Base-by-base conservation (phyloP, 23 tunicate species). In the Ascidia mentula region DNA sequence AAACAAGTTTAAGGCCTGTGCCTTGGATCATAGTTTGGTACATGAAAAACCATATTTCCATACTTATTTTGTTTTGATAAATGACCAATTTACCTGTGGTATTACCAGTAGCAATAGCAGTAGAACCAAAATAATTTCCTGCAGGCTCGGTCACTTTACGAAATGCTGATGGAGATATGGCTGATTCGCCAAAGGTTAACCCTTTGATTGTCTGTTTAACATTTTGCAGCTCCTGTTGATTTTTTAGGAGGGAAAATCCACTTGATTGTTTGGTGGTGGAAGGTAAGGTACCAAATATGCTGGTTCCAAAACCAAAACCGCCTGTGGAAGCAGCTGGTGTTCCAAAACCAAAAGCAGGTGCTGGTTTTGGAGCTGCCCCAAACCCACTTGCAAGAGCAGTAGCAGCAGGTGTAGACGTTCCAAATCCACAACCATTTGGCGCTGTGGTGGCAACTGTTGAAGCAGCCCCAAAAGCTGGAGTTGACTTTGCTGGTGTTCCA, bases 391-490 rank as follows among this genome's bases (percentile, higher is more conserved):
- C 73, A 59, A 31, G 32, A 33, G 39, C 31, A 1, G 20, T 3
- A 7, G 72, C 31, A n/a, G 70, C 7, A 73, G 45, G 17, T 33
- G 45, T 13, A 32, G 45, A 17, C 1, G 32, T 45, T 42, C 81
- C 85, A 40, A 81, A 81, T 0, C 69, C 31, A 38, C 37, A 81
- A 3, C 75, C 77, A 37, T 80, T n/a, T 59, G 74, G 37, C 9
- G 76, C 37, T 37, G 81, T n/a, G 30, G 75, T 28, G n/a, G 75
- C 87, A 31, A 61, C 59, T 4, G 75, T 32, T n/a, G 40, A 15
- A 13, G 84, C 0, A 5, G 76, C 37, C 22, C 45, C 72, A 28
- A 73, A 31, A 78, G 59, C 53, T 18, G 69, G 72, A 69, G 37
- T 4, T 4, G 73, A 2, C 31, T 70, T 40, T 26, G 82, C 5